Percentiles rank a stretch among this genome's conserved stretches.
phyloP scores from a whole-genome alignment of 2,113 vertebrate genomes.

The Gobiocypris rarus region DNA sequence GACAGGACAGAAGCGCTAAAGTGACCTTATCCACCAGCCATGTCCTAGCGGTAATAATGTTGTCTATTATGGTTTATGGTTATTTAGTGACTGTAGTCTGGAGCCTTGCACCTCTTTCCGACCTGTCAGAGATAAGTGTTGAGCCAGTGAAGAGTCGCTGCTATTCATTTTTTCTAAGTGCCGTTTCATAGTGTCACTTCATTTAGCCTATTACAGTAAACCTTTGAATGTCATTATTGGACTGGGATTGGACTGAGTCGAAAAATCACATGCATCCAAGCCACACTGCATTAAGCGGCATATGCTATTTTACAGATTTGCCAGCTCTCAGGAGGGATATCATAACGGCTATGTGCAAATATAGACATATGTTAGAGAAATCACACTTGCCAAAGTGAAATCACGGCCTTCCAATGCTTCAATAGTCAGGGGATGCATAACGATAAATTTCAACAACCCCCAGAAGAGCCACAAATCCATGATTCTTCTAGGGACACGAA shows the following conservation, averaged over 20 bases:
- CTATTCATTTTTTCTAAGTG: constrained; percentile 33
- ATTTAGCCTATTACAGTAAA: constrained; percentile 30
- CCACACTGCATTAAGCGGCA: constrained; percentile 57
- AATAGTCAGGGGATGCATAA: constrained; percentile 59
- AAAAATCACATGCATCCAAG: constrained; percentile 58
- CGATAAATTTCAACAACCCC: constrained; percentile 45
- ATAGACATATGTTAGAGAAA: constrained; percentile 61
- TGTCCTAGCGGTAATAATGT: constrained; percentile 14
- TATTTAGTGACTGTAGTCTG: constrained; percentile 24
- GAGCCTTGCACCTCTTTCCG: not conserved
- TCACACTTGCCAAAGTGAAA: constrained; percentile 59
- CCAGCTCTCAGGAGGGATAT: constrained; percentile 57
- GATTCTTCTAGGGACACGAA: constrained; percentile 37
- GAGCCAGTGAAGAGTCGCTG: not conserved
- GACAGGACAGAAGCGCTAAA: not conserved
- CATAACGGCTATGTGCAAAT: constrained; percentile 64
- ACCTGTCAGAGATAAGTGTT: constrained; percentile 37
- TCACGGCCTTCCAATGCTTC: constrained; percentile 56
- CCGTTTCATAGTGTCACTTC: constrained; percentile 33
- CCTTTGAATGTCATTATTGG: constrained; percentile 54
- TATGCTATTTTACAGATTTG: constrained; percentile 57
- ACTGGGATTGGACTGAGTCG: constrained; percentile 43
- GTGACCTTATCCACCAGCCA: not conserved
- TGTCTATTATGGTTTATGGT: constrained; percentile 35
- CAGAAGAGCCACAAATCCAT: constrained; percentile 55